These are phyloP conservation scores for Epizoanthus illoricatus DNA, from an alignment of 92 coral and sea anemone genomes.

Conservation along the genomic window DNA sequence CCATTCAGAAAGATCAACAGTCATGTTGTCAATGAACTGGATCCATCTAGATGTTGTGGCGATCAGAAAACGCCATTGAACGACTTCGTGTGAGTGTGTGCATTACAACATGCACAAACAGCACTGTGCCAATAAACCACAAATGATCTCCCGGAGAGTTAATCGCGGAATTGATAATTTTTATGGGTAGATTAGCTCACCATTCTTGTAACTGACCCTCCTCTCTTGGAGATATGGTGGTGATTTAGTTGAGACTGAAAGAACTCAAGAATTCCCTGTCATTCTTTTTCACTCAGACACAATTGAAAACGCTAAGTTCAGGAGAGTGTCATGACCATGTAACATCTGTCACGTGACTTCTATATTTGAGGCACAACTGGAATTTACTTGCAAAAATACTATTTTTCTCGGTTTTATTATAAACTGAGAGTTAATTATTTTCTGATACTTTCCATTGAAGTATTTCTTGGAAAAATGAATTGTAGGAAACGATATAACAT, in stretches of 20 bases:
- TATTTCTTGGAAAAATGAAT: no score
- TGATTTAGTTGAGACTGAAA: background rate
- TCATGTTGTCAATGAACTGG: background rate
- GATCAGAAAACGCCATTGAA: background rate
- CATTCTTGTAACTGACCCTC: constrained; percentile 17
- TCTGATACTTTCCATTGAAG: no score
- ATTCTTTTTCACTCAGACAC: background rate
- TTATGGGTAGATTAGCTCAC: constrained; percentile 20
- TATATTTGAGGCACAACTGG: no score
- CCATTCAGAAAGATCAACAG: constrained; percentile 1
- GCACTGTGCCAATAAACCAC: background rate
- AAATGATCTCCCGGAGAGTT: constrained; percentile 27
- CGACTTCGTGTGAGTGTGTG: background rate
- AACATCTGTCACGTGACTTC: no score
- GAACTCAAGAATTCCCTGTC: background rate
- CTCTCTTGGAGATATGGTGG: background rate
- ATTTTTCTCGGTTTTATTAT: no score
- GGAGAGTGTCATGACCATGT: no score
- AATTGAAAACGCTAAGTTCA: no score
- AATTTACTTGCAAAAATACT: no score
- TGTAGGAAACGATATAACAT: no score
- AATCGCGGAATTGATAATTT: constrained; percentile 15
- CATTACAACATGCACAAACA: background rate
- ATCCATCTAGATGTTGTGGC: background rate
- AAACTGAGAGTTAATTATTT: no score